These are phyloP conservation scores for Drosophila bunnanda DNA, from an alignment of 2,888 invertebrate species.

Conservation along the genomic window DNA sequence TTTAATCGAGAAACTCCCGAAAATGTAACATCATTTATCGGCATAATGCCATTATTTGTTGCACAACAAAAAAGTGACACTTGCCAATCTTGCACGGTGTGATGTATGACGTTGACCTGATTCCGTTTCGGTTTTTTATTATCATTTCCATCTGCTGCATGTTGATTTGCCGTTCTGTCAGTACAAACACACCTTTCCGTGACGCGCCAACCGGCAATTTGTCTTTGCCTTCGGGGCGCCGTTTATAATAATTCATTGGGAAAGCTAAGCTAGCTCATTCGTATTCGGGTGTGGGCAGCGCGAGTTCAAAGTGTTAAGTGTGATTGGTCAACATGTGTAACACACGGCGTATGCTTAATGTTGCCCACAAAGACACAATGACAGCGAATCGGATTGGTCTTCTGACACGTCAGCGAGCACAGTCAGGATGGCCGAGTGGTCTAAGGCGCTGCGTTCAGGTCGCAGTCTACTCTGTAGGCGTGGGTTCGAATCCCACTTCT, in stretches of 20 bases:
- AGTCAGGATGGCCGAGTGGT: constrained; percentile 84
- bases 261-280: constrained; percentile 9
- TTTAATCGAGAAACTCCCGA: constrained; percentile 2
- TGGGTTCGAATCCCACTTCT: constrained; percentile 84
- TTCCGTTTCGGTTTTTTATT: constrained; percentile 56
- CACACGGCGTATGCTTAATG: constrained; percentile 59
- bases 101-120: constrained; percentile 73
- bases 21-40: constrained; percentile 13
- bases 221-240: constrained; percentile 71
- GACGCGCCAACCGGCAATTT: constrained; percentile 71
- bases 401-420: neutral
- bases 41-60: constrained; percentile 46
- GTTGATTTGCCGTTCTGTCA: constrained; percentile 39
- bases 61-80: constrained; percentile 71
- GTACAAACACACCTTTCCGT: constrained; percentile 65
- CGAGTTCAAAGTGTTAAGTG: constrained; percentile 71
- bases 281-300: constrained; percentile 54
- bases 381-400: constrained; percentile 28
- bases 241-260: constrained; percentile 65
- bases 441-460: constrained; percentile 85
- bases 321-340: constrained; percentile 55
- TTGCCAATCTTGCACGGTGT: constrained; percentile 67
- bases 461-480: constrained; percentile 85
- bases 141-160: constrained; percentile 47
- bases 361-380: constrained; percentile 3